Base-by-base conservation (phyloP, 1,140 invertebrate species). In the Riptortus pedestris region DNA sequence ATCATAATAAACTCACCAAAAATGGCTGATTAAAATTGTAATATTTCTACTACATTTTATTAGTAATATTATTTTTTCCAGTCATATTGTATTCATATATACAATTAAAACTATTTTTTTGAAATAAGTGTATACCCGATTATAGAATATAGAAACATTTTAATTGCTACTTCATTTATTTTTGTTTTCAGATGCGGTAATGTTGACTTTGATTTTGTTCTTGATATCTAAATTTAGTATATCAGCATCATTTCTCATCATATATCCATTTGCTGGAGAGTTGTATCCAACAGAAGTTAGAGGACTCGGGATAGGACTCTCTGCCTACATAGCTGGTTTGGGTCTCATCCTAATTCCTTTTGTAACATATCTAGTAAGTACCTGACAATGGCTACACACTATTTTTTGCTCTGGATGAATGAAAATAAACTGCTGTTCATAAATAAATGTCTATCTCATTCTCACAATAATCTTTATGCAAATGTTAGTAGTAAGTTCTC, bases 261-360 rank as follows among this genome's bases (percentile, higher is more conserved):
- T 94, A 65, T 93, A 93, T 74, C 88, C 91, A 1, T 92, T 92
- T 73, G 90, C 90, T 69, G 90, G 89, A 2, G 91, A 93, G 77
- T 74, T 93, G 14, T 92, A 91, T 74, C 90, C 91, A 0, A 91
- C 90, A 2, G 86, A 90, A 74, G 79, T 91, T 20, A 80, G 90
- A 67, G 91, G 90, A 2, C 76, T 93, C 29, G 91, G 90, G 12
- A 91, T 93, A 66, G 90, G 89, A n/a, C 86, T 88, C 38, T 91
- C 88, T 2, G 88, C 90, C 18, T 92, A 93, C 72, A 86, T 93
- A 63, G 89, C 88, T 22, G 89, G 90, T 20, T 75, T 92, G 65
- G 91, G 90, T 26, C 77, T 93, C 14, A 90, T 93, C 66, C 85
- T 93, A 43, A 91, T 95, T 70, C 88, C 90, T 12, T 91, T 95